Evolutionary conservation across 2,113 vertebrate genomes (phyloP), one percentile per base, ranked within the genome.

Genomic region (Caranx melampygus): DNA sequence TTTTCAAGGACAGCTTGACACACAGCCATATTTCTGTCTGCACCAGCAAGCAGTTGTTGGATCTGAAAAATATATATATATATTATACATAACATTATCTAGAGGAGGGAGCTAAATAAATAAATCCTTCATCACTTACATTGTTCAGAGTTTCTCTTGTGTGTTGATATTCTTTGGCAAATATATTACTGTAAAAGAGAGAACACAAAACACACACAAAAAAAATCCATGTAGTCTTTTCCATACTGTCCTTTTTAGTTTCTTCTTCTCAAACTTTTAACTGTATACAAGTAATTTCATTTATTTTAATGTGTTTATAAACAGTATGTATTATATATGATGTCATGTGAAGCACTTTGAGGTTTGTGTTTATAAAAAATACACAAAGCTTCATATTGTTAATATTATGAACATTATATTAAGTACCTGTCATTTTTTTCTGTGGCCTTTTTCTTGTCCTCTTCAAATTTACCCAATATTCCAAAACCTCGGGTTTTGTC

Each of bases 381-480:
- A 57, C 21, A 57, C 54, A 57, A 31, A n/a, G 7, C 6, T 52
- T 52, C 10, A 8, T 8, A 58, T 31, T 7, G 14, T 34, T 26
- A 18, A 31, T 0, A 37, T 26, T 16, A 15, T 16, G 3, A 54
- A 71, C 44, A 7, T 1, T 4, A 26, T 26, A 26, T 35, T 3
- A 49, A 18, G 1, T 54, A 98, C 97, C 95, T 95, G 60, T 97
- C 95, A 52, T 81, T 86, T 91, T 95, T 97, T 85, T 97, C 97
- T 94, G 97, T 96, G 82, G 95, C 92, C 79, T 89, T 96, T 94
- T 93, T 97, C 89, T 93, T 98, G 85, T 95, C 95, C 31, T 91
- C 94, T 89, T 98, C 96, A 95, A 97, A 99, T 76, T 91, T 95
- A 74, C 96, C 96, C 65, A 97, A 89, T 75, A 97, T 73, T 49